Evolutionary conservation across 2,888 invertebrate genomes (phyloP), one percentile per base, ranked within the genome.

Genomic region (Hylaea fasciaria): DNA sequence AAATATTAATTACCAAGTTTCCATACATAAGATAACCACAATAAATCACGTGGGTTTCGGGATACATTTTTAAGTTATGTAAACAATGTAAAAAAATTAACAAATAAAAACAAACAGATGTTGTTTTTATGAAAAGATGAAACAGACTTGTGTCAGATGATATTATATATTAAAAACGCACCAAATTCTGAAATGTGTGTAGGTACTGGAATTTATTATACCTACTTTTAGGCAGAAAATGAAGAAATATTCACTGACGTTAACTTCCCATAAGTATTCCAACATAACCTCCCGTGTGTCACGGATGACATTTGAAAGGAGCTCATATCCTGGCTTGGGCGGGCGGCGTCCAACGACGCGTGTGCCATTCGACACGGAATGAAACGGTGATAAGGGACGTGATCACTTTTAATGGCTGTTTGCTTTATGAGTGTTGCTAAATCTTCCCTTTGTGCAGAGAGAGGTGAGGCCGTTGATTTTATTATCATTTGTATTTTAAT

Each of bases 321-420:
- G 66, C 73, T 78, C 74, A 73, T 74, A 78, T 51, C 51, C 41
- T 51, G 51, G 51, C 40, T 11, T 29, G 16, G 51, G 76, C 74
- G 69, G 48, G 56, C 44, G 10, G 32, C 35, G 68, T 67, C 64
- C 69, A 69, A 66, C 64, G 64, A 56, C 59, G 64, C 47, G 72
- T 65, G 67, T 71, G 70, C 71, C 76, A 69, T 76, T 76, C 69
- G 67, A 71, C 67, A 64, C 50, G 68, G 68, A 78, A 77, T 77
- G 72, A 73, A 68, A 70, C 72, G 63, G 72, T 68, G 77, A 77
- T 78, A 80, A 76, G 71, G 65, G 71, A 70, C 65, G 72, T 68
- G 73, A 80, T 81, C 74, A 80, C 71, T 74, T 80, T 78, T 76
- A 76, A 78, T 68, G 65, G 71, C 50, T 62, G 49, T 37, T 43